Evolutionary conservation across 2,888 invertebrate species (phyloP).

Genomic region (Dynastes grantii): DNA sequence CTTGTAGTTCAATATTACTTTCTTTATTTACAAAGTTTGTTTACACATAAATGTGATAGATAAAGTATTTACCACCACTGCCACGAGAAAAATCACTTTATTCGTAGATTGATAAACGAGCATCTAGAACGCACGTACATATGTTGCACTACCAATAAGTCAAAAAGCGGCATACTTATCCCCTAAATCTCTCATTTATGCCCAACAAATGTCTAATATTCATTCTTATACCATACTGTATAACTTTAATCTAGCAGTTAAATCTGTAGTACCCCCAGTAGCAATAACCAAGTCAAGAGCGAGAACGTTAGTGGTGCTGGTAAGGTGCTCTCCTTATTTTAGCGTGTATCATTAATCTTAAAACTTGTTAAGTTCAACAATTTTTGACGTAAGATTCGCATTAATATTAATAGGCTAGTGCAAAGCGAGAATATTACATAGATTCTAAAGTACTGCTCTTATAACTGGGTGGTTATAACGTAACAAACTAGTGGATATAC

Average conservation of each 20-base stretch:
- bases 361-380: conserved; percentile 42
- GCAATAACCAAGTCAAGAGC: conserved; percentile 6
- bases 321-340: conserved; percentile 6
- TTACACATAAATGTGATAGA: too few species aligned
- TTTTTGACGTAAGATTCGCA: conserved; percentile 33
- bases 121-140: too few species aligned
- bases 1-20: too few species aligned
- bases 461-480: background rate
- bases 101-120: too few species aligned
- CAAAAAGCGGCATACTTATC: too few species aligned
- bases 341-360: conserved; percentile 32
- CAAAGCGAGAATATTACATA: conserved; percentile 27
- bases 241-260: background rate
- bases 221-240: too few species aligned
- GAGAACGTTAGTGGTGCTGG: background rate
- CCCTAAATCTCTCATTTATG: too few species aligned
- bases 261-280: background rate
- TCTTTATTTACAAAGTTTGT: too few species aligned
- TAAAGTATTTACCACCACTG: too few species aligned
- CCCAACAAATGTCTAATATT: too few species aligned
- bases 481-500: background rate
- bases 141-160: too few species aligned
- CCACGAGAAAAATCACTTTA: too few species aligned
- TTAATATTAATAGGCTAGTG: conserved; percentile 29
- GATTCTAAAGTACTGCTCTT: background rate